Base-by-base conservation (phyloP, 1,140 invertebrate genomes). In the Augochlora pura region DNA sequence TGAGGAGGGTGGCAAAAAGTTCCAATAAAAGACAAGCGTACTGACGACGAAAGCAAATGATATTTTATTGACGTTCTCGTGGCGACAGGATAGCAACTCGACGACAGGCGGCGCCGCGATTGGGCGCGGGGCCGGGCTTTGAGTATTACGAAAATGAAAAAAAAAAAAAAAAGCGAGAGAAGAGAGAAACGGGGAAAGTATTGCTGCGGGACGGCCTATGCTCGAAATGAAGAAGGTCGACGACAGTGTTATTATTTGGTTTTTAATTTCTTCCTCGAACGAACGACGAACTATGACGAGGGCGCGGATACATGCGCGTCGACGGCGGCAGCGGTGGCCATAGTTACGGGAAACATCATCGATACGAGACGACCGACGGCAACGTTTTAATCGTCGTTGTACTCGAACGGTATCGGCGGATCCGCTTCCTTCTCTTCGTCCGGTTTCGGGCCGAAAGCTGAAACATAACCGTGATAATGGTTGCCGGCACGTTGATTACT, bases 341-440 rank as follows among this genome's bases (percentile, higher is more conserved):
- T 27, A 23, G 68, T 64, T n/a, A 16, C 65, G 27, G 32, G 9
- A 21, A 23, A n/a, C 39, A 10, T 66, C 42, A 38, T 25, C 18
- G 66, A 49, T 42, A 69, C 71, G 21, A n/a, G 14, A 39, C 49
- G 46, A 52, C 18, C 57, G 42, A 12, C 1, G 12, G 10, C 10
- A 12, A 12, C 10, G 42, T 32, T 68, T 94, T 95, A 97, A 92
- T 97, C 96, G 90, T 98, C 98, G 82, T 95, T 95, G 91, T 97
- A 99, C 94, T 99, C 98, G 93, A 99, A 99, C 84, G 98, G 98
- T 93, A 99, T 98, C 87, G 98, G 98, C 59, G 98, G 97, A 90
- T 99, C 98, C 4, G 98, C 98, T 93, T 99, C 98, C 88, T 98
- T 98, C 88, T 99, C 98, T 84, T 99, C 98, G 80, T 98, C 97